Evolutionary conservation across 2,113 vertebrate genomes (phyloP).

Genomic region (Brachirus orientalis): DNA sequence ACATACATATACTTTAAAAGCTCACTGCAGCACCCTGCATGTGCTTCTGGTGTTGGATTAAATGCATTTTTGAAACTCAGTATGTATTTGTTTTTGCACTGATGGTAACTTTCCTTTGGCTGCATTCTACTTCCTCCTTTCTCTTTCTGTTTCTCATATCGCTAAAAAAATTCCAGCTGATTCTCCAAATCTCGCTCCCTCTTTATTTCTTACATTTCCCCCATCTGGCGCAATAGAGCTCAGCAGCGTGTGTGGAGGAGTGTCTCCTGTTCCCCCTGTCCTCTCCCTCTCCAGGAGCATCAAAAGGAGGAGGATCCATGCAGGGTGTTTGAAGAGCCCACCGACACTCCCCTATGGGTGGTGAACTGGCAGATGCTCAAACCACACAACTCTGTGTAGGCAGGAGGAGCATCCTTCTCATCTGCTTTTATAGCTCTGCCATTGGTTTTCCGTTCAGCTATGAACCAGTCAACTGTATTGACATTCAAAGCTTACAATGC

Average conservation of each 20-base stretch:
- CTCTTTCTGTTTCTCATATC: background rate
- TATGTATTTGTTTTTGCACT: too few relatives aligned
- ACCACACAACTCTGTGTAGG: constrained; percentile 73
- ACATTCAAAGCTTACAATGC: too few relatives aligned
- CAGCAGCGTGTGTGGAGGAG: constrained; percentile 74
- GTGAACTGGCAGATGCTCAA: constrained; percentile 82
- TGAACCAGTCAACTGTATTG: constrained; percentile 26
- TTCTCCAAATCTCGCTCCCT: constrained; percentile 12
- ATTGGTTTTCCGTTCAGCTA: constrained; percentile 53
- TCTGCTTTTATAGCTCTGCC: constrained; percentile 69
- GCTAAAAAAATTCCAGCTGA: background rate
- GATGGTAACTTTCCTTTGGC: background rate
- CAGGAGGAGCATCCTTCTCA: constrained; percentile 72
- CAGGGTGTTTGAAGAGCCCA: constrained; percentile 81
- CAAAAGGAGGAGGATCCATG: constrained; percentile 80
- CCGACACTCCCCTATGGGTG: constrained; percentile 79
- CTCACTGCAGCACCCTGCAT: too few relatives aligned
- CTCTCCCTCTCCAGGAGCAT: constrained; percentile 79
- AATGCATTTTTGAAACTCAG: too few relatives aligned
- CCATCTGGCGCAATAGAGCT: constrained; percentile 58
- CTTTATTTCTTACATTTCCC: constrained; percentile 27
- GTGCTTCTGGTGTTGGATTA: too few relatives aligned
- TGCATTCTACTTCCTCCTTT: background rate
- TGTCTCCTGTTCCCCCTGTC: constrained; percentile 70
- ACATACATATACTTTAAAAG: too few relatives aligned